phyloP scores from a whole-genome alignment of 2,113 vertebrate species.

The Lycaon pictus region DNA sequence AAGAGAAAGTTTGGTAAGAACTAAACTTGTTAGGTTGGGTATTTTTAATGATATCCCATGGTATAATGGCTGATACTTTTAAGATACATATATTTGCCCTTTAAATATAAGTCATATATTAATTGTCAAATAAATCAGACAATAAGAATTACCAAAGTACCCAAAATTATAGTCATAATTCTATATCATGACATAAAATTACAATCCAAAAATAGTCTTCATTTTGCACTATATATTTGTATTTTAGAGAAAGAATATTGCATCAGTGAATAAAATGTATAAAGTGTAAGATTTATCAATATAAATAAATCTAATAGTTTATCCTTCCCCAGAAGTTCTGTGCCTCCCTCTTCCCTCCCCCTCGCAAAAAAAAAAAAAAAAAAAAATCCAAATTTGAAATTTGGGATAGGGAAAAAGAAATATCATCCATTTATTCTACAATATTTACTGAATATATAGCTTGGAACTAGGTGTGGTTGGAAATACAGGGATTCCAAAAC shows the following conservation, averaged over 20 bases:
- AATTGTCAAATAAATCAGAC: constrained; percentile 1
- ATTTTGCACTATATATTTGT: background rate
- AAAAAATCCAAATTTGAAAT: background rate
- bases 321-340: background rate
- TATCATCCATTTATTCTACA: background rate
- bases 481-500: background rate
- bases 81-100: background rate
- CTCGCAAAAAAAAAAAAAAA: too few species aligned
- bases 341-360: background rate
- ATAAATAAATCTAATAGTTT: background rate
- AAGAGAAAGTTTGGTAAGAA: constrained; percentile 14
- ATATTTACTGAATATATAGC: background rate
- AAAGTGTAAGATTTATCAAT: background rate
- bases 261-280: background rate
- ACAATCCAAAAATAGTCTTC: background rate
- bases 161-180: constrained; percentile 25
- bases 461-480: background rate
- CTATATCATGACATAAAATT: background rate
- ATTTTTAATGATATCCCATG: background rate
- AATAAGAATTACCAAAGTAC: background rate
- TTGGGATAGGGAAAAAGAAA: background rate
- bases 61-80: background rate
- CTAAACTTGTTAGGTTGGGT: background rate
- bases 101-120: background rate
- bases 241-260: background rate